Percentiles rank a stretch among this genome's conserved stretches.
Conservation (phyloP, 92 coral and sea anemone species). For the Scolanthus callimorphus region DNA sequence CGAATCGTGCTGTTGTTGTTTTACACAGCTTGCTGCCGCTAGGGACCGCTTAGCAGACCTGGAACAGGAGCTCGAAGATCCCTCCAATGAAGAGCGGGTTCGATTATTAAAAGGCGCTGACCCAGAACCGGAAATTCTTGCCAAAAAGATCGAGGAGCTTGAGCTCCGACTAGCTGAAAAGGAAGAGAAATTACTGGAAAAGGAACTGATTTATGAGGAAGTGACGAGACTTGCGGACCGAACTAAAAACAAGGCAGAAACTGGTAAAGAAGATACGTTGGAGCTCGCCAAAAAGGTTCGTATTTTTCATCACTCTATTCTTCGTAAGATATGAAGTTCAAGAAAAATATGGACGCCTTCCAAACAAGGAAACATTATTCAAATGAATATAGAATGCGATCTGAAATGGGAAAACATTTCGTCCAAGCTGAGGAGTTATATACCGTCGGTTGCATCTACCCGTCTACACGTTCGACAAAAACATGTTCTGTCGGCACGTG, state of each 20-base stretch:
- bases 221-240: slow-evolving; percentile 97
- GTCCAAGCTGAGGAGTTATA: too few relatives aligned
- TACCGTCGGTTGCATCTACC: too few relatives aligned
- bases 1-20: too few relatives aligned
- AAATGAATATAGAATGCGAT: too few relatives aligned
- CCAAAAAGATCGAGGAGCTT: slow-evolving; percentile 91
- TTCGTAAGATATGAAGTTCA: too few relatives aligned
- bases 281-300: slow-evolving; percentile 93
- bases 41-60: slow-evolving; percentile 84
- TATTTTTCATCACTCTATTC: too few relatives aligned
- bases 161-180: slow-evolving; percentile 95
- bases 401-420: too few relatives aligned
- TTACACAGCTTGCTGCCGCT: slow-evolving; percentile 67
- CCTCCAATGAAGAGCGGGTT: slow-evolving; percentile 81
- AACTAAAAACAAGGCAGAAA: slow-evolving; percentile 91
- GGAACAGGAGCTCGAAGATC: slow-evolving; percentile 87
- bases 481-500: too few relatives aligned
- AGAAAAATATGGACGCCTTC: too few relatives aligned
- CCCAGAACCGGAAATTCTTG: slow-evolving; percentile 92
- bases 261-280: slow-evolving; percentile 93
- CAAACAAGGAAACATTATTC: too few relatives aligned
- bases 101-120: slow-evolving; percentile 85
- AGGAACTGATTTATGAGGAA: slow-evolving; percentile 92
- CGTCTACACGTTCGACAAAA: too few relatives aligned
- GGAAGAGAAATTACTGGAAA: slow-evolving; percentile 95